Base-by-base conservation (phyloP, 2,888 invertebrate genomes). In the Brenthis hecate region DNA sequence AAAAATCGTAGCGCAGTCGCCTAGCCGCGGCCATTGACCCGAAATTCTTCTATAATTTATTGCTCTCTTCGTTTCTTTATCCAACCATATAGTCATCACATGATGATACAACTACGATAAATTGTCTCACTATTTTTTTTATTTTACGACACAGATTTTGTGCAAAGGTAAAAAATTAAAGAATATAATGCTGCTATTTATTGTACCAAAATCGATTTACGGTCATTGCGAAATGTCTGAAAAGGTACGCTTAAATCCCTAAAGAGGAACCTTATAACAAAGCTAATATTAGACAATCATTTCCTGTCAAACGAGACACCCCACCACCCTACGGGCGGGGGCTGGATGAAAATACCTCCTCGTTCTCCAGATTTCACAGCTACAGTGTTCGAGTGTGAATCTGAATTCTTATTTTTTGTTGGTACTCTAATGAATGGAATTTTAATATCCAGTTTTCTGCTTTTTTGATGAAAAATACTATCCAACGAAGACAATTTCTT, bases 251-350 rank as follows among this genome's bases (percentile, higher is more conserved):
- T 78, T 71, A 77, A 81, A 79, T 91, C 89, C 88, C 91, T 81
- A 84, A 84, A 89, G 89, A 88, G 88, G 84, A 86, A 88, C 90
- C 90, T 86, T 90, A 89, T 88, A 90, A 91, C 91, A 90, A 89
- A 91, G 92, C 92, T 91, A 91, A 91, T 91, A 91, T 92, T 91
- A 91, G 92, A 90, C 91, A 91, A 92, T 91, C 91, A 92, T 92
- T 92, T 92, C 92, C 90, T 91, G 91, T 91, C 90, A 92, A 89
- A 91, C 87, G 89, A 88, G 88, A 84, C 89, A 86, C 78, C 78
- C 79, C 72, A 77, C 82, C 84, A 78, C 80, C 83, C 82, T 80
- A 81, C 80, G 80, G 81, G 78, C 78, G 78, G 75, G 72, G 78
- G 83, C 77, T 81, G 79, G 79, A 75, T 77, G 84, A 80, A 79